Evolutionary conservation across 2,797 vertebrate species (phyloP).

Genomic region (Pseudochirops corinnae): DNA sequence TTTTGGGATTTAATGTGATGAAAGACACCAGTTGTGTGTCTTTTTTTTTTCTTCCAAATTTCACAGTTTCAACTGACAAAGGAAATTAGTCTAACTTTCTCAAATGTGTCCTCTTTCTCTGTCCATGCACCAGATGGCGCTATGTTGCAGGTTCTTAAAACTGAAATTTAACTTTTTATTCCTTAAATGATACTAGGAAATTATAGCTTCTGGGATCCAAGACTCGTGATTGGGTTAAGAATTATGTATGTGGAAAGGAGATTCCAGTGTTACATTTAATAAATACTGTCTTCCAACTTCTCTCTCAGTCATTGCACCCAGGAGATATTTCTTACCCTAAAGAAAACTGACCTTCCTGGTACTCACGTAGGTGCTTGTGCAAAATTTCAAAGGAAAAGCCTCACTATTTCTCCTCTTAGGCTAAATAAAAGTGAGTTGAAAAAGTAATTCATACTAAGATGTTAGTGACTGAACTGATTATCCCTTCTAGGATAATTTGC

Average conservation of each 20-base stretch:
- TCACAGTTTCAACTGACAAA: not conserved
- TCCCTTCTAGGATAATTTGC: not conserved
- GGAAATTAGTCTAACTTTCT: fast-evolving
- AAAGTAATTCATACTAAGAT: not conserved
- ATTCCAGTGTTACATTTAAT: fast-evolving
- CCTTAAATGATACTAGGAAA: not conserved
- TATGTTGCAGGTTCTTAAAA: conserved; percentile 72
- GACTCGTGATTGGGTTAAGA: not conserved
- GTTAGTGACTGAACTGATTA: not conserved
- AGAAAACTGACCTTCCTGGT: not conserved
- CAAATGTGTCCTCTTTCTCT: not conserved
- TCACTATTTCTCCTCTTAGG: not conserved
- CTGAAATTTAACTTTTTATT: not conserved
- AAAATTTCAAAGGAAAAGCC: no score
- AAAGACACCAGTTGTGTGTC: conserved; percentile 10
- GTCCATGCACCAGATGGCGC: conserved; percentile 83
- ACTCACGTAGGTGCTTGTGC: fast-evolving
- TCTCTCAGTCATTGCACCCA: not conserved
- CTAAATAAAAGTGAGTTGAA: not conserved
- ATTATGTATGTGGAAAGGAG: conserved; percentile 16
- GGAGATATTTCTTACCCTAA: fast-evolving
- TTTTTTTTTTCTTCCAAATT: not conserved
- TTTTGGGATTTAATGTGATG: conserved; percentile 1
- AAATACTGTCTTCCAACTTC: not conserved
- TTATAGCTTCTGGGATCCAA: not conserved